Base-by-base conservation (phyloP, 2,888 invertebrate species). In the Acrobasis consociella region DNA sequence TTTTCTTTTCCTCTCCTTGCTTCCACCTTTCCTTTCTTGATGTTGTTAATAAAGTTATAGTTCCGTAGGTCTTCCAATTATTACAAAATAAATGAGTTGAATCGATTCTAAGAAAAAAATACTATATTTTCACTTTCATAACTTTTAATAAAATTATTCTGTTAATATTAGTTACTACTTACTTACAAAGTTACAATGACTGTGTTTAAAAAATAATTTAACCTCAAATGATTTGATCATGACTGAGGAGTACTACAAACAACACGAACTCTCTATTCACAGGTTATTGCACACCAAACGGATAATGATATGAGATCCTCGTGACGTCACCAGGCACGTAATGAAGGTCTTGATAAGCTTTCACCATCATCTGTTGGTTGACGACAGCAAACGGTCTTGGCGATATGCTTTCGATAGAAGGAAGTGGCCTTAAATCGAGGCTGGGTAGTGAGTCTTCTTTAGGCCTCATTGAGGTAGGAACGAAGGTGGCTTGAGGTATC, bases 301-400 rank as follows among this genome's bases (percentile, higher is more conserved):
- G 90, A 69, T 91, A 91, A 66, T 91, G 90, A 60, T 91, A 92
- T 0, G 91, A 87, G 65, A 92, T 89, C 76, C 91, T 85, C 0
- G 91, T 78, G 0, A 91, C 89, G 59, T 92, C 92, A 62, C 87
- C 81, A 10, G 91, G 89, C 1, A 86, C 87, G 63, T 91, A 91
- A 72, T 91, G 91, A 22, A 91, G 73, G 61, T 92, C 91, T 67
- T 91, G 92, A 62, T 91, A 92, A 0, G 91, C 91, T 61, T 92
- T 92, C 65, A 91, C 89, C 92, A 92, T 91, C 91, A 92, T 91
- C 72, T 91, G 91, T 72, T 92, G 91, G 67, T 91, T 91, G 49
- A 91, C 87, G 0, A 91, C 85, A 0, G 90, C 86, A 52, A 91
- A 92, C 0, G 91, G 91, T 51, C 92, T 75, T 1, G 91, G 87